Conservation (phyloP, 2,113 vertebrate genomes). For the Perca flavescens region DNA sequence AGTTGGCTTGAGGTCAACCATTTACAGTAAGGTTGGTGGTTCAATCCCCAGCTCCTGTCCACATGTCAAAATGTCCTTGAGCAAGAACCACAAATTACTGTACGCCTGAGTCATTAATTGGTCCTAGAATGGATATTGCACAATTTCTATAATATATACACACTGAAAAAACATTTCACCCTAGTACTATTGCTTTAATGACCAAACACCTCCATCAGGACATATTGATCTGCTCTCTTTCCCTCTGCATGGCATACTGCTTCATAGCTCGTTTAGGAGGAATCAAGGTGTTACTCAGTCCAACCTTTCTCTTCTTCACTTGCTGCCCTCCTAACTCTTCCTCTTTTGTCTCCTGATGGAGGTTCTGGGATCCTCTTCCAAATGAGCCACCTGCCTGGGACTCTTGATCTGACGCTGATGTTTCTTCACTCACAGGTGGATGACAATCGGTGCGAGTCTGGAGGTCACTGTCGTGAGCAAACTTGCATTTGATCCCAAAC, state of each 20-base stretch:
- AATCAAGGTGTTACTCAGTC: constrained; percentile 83
- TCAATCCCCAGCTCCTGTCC: too few species aligned
- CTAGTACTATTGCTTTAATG: constrained; percentile 3
- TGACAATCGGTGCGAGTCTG: constrained; percentile 64
- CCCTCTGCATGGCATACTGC: constrained; percentile 74
- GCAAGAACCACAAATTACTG: not conserved
- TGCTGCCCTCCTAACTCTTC: constrained; percentile 60
- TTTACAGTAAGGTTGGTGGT: too few species aligned
- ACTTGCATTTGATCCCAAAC: constrained; percentile 87
- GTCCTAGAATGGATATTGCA: not conserved
- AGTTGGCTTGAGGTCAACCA: too few species aligned
- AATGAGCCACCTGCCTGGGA: not conserved
- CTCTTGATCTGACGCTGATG: constrained; percentile 20
- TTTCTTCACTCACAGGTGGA: constrained; percentile 8
- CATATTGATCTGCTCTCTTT: constrained; percentile 66
- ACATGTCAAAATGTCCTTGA: not conserved
- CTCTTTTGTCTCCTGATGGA: constrained; percentile 12
- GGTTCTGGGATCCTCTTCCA: constrained; percentile 11
- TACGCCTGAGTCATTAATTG: constrained; percentile 17
- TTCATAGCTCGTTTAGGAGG: constrained; percentile 86
- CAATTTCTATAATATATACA: not conserved
- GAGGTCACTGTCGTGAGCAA: constrained; percentile 87
- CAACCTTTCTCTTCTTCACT: constrained; percentile 81
- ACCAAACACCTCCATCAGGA: constrained; percentile 32
- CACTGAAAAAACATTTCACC: not conserved